Percentiles rank a stretch among this genome's conserved stretches.
Evolutionary conservation across 92 coral and sea anemone genomes (phyloP).

Genomic region (Palythoa grandis): DNA sequence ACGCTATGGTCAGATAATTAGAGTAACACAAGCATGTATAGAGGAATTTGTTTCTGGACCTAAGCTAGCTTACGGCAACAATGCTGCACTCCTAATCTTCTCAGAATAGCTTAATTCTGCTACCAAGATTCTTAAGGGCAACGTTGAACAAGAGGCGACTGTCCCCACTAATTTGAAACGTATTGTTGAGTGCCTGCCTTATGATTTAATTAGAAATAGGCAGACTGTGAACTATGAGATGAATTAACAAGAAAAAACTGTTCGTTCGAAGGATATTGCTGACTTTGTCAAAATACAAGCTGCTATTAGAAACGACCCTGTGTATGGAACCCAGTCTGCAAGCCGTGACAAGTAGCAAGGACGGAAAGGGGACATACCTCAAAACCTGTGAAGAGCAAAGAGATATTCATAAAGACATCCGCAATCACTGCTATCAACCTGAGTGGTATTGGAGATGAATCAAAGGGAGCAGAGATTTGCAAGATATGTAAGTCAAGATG

Average conservation of each 20-base stretch:
- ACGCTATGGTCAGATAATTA: conserved; percentile 61
- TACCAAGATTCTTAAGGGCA: too few species aligned
- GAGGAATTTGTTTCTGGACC: too few species aligned
- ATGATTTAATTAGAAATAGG: conserved; percentile 55
- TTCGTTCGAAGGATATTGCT: conserved; percentile 54
- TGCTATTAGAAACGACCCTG: conserved; percentile 63
- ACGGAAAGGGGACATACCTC: conserved; percentile 44
- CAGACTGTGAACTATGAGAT: conserved; percentile 60
- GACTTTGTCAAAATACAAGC: conserved; percentile 68
- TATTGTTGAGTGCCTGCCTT: conserved; percentile 61
- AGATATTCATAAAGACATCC: too few species aligned
- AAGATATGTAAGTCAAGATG: too few species aligned
- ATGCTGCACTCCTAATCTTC: conserved; percentile 55
- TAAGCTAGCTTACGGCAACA: conserved; percentile 55
- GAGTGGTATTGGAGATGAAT: conserved; percentile 11
- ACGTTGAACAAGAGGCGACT: too few species aligned
- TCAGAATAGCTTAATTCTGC: too few species aligned
- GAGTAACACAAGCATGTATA: conserved; percentile 57
- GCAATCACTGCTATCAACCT: conserved; percentile 37
- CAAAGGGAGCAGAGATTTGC: too few species aligned
- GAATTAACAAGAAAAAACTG: conserved; percentile 38
- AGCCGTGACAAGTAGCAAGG: conserved; percentile 57
- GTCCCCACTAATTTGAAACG: too few species aligned
- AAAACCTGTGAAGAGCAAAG: conserved; percentile 30
- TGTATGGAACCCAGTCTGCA: too few species aligned